Base-by-base conservation (phyloP, 2,888 invertebrate genomes). In the Dolichopus griseipennis region DNA sequence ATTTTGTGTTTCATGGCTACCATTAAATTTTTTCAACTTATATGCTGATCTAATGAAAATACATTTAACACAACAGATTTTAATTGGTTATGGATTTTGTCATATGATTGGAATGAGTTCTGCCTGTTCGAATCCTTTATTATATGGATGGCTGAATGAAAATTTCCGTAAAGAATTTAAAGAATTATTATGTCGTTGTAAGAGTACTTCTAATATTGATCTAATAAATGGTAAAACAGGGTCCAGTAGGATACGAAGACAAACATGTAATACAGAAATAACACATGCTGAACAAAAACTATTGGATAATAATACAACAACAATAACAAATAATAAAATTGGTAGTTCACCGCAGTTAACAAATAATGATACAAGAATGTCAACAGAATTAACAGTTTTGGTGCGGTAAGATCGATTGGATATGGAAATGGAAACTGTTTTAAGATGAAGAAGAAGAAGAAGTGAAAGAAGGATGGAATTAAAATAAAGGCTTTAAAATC, bases 121-220 rank as follows among this genome's bases (percentile, higher is more conserved):
- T 66, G 94, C 95, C 1, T 95, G 94, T 73, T 90, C 93, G 37
- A 96, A 96, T 79, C 95, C 95, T 0, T 83, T 96, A 27, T 85
- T 95, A 2, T 96, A 96, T 80, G 96, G 95, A 12, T 94, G 94
- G 90, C 84, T 96, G 74, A 96, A 96, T 79, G 95, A 95, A 74
- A 95, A 95, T 81, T 96, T 96, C 82, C 86, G 91, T 75, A 92
- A 91, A 78, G 95, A 95, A 80, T 95, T 95, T 78, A 87, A 88
- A 74, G 91, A 92, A 79, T 88, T 91, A 75, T 80, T 90, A 73
- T 88, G 88, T 77, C 85, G 87, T 76, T 77, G 73, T 75, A 75
- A 76, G 75, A 75, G 77, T 74, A 74, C 76, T 75, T 78, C 80
- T 78, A 80, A 79, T 79, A 75, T 76, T 77, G 76, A 76, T 79